A percentile compares a stretch with the other conserved stretches of the same genome.
These are phyloP conservation scores for Sarcophaga carnaria DNA, from an alignment of 2,888 invertebrate genomes.

Conservation along the genomic window DNA sequence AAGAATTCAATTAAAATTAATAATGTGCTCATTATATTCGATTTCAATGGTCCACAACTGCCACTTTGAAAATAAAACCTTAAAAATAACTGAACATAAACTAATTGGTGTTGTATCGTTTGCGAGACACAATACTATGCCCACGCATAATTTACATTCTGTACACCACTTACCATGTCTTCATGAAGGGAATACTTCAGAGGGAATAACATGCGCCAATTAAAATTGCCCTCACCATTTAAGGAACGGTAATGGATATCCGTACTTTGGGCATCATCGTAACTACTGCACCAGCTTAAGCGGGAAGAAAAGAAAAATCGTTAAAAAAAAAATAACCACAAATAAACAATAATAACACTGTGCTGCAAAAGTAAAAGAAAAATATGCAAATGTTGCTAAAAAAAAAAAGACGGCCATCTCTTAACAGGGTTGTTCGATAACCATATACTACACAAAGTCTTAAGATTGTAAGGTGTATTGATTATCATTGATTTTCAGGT, in stretches of 20 bases:
- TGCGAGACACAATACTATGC: too few species aligned
- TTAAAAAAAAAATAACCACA: too few species aligned
- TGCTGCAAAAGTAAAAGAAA: slow-evolving; percentile 3
- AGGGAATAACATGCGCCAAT: slow-evolving; percentile 94
- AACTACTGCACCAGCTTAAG: slow-evolving; percentile 87
- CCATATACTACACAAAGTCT: too few species aligned
- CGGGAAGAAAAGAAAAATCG: slow-evolving; percentile 31
- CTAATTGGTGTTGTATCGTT: too few species aligned
- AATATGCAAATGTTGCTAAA: background rate
- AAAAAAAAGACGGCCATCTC: background rate
- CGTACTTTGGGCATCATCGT: slow-evolving; percentile 88
- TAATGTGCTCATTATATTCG: background rate
- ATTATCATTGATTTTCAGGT: too few species aligned
- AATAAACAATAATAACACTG: too few species aligned
- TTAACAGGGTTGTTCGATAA: too few species aligned
- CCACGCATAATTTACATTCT: too few species aligned
- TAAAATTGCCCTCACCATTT: slow-evolving; percentile 92
- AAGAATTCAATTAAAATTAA: slow-evolving; percentile 14
- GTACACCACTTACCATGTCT: slow-evolving; percentile 83
- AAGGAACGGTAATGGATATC: slow-evolving; percentile 92
- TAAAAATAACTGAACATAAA: slow-evolving; percentile 1
- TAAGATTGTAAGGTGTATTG: too few species aligned
- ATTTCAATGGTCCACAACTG: background rate
- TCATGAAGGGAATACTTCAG: slow-evolving; percentile 90
- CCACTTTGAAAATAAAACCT: slow-evolving; percentile 7